Conservation (phyloP, 2,888 invertebrate genomes). For the Neoitamus cyanurus region DNA sequence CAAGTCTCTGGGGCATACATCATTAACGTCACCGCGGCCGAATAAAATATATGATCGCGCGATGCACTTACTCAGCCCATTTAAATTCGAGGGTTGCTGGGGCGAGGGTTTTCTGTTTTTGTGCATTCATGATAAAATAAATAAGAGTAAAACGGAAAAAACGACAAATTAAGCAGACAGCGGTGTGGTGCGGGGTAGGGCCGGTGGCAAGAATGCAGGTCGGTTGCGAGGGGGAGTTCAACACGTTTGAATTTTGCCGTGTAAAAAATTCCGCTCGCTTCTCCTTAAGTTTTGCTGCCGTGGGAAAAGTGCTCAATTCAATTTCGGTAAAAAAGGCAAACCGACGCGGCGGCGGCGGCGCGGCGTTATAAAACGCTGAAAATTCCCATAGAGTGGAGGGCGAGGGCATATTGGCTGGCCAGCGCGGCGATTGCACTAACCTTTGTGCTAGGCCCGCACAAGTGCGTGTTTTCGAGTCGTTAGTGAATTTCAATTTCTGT, state of each 20-base stretch:
- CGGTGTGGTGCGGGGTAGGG: neutral
- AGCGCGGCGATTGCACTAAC: neutral
- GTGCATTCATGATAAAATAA: slow-evolving; percentile 11
- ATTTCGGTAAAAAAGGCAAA: slow-evolving; percentile 19
- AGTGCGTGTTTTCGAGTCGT: slow-evolving; percentile 24
- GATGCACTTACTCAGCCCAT: slow-evolving; percentile 6
- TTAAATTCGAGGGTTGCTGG: neutral
- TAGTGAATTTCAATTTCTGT: slow-evolving; percentile 26
- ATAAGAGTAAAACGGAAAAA: neutral
- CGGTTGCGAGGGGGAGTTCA: slow-evolving; percentile 16
- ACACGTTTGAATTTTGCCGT: slow-evolving; percentile 34
- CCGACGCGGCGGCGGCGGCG: neutral
- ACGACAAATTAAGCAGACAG: neutral
- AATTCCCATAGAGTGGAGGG: slow-evolving; percentile 29
- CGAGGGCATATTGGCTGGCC: neutral
- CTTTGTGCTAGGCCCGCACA: neutral
- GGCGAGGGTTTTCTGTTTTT: neutral
- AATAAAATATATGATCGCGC: slow-evolving; percentile 26
- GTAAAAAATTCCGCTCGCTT: neutral
- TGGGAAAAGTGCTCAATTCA: slow-evolving; percentile 28
- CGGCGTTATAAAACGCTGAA: neutral
- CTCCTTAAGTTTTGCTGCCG: slow-evolving; percentile 17
- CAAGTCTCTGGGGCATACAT: neutral
- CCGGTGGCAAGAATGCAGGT: neutral
- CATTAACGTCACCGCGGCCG: neutral